Evolutionary conservation across 2,113 vertebrate species (phyloP).

Genomic region (Ciconia stormi): DNA sequence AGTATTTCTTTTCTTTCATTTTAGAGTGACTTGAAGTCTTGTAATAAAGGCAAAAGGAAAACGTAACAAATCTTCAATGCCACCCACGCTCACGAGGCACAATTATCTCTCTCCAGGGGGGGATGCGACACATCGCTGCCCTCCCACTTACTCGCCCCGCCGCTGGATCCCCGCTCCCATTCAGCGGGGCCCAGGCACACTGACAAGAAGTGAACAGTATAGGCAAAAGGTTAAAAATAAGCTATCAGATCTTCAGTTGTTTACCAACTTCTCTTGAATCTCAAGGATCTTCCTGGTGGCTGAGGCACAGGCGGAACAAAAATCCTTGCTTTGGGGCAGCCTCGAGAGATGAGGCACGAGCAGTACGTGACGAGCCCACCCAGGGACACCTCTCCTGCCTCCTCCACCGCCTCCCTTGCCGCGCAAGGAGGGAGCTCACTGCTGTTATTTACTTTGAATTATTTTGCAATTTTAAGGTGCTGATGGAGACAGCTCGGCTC

Average conservation of each 20-base stretch:
- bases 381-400: not conserved
- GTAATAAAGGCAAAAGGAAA: not conserved
- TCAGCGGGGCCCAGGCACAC: accelerated
- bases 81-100: accelerated
- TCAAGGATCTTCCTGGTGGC: conserved; percentile 8
- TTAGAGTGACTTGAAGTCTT: not conserved
- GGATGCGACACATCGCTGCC: not conserved
- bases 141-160: accelerated
- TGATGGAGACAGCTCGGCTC: not conserved
- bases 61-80: not conserved
- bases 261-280: conserved; percentile 12
- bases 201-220: accelerated
- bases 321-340: not conserved
- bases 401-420: not conserved
- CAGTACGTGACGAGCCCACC: not conserved
- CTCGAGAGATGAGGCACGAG: not conserved
- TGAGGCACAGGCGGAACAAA: not conserved
- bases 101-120: not conserved
- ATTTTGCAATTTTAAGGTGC: too few relatives aligned
- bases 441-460: not conserved
- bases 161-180: not conserved
- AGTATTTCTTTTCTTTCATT: not conserved
- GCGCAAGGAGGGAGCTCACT: not conserved
- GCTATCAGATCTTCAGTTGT: not conserved
- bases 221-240: conserved; percentile 15